Evolutionary conservation across 2,888 invertebrate genomes (phyloP).

Genomic region (Brenthis ino): DNA sequence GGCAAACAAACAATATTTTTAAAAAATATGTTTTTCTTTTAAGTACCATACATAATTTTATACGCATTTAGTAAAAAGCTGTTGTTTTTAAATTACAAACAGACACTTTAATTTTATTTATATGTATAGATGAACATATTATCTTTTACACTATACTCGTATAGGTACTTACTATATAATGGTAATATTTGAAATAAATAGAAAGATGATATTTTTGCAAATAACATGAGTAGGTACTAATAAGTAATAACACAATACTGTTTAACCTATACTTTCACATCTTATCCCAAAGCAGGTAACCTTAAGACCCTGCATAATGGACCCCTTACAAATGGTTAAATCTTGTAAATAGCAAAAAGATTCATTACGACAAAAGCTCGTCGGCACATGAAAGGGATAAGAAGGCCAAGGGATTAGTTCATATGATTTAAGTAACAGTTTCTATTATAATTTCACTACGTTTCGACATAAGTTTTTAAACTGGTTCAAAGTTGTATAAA

Average conservation of each 20-base stretch:
- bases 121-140: no score
- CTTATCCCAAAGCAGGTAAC: constrained; percentile 37
- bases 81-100: no score
- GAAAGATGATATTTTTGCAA: no score
- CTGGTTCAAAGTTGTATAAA: neutral
- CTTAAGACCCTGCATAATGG: constrained; percentile 36
- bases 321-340: constrained; percentile 28
- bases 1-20: no score
- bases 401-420: constrained; percentile 12
- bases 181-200: no score
- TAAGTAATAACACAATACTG: neutral
- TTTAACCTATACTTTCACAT: constrained; percentile 34
- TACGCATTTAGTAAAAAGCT: no score
- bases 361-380: constrained; percentile 11
- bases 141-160: no score
- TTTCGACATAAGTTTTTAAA: neutral
- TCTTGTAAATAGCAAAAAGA: constrained; percentile 21
- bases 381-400: constrained; percentile 13
- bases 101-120: no score
- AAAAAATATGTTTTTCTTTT: no score
- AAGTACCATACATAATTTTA: no score
- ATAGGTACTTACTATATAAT: no score
- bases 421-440: constrained; percentile 7
- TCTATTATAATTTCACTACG: neutral
- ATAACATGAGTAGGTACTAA: no score